Evolutionary conservation across 2,113 vertebrate genomes (phyloP), one percentile per base, ranked within the genome.

Genomic region (Protobothrops mucrosquamatus): DNA sequence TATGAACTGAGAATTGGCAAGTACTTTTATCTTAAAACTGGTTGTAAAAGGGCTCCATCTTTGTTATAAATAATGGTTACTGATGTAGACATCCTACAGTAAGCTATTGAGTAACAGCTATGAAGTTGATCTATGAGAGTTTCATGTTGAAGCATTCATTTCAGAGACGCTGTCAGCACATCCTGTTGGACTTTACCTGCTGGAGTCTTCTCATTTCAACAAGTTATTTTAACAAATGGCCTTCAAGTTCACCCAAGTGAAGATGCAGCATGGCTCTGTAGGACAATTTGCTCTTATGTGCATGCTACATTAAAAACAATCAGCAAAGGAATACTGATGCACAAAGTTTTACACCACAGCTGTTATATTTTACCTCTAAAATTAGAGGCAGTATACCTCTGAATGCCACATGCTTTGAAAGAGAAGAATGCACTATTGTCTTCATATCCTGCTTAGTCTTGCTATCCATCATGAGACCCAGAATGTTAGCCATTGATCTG

Each of bases 31-130:
- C 92, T 94, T 91, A 43, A 0, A 93, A 94, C 74, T 92, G 92
- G 51, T 93, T 93, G 81, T 85, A 86, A 92, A 18, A 48, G 90
- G 90, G 91, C 93, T 24, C 34, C 0, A 1, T 87, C 89, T 95
- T 90, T 96, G 95, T 94, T 94, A 96, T 91, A 9, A 92, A 93
- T 97, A 97, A 97, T 96, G 95, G 96, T 2, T 96, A 98, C 97
- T 12, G 96, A 97, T 97, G 94, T 14, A 22, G 89, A 34, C 88
- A 92, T 95, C 92, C 89, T 91, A 81, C 89, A 2, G 89, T n/a
- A 64, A n/a, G 64, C 55, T 56, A 0, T 2, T 51, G 61, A 48
- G 24, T 4, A 64, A 85, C 0, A 0, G 11, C 52, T 52, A 88
- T 91, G 92, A 91, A 51, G 4, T 51, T 3, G 94, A 92, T 90